Conservation (phyloP, 1,140 invertebrate genomes). For the Microplitis demolitor region DNA sequence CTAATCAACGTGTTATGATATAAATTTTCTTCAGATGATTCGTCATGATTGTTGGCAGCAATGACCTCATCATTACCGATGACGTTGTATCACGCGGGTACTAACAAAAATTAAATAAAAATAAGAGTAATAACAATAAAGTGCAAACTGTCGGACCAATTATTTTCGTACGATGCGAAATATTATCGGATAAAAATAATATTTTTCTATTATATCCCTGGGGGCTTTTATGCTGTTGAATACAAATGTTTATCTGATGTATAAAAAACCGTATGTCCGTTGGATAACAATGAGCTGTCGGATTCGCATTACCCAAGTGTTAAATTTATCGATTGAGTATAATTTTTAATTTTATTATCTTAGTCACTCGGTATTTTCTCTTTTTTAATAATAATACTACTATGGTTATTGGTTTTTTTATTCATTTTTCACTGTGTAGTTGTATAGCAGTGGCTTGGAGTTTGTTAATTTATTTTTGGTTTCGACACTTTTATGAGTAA, state of each 20-base stretch:
- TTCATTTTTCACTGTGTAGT: neutral
- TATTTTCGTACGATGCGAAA: too few species aligned
- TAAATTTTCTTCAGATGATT: neutral
- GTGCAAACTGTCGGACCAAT: too few species aligned
- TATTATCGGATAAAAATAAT: too few species aligned
- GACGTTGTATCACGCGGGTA: too few species aligned
- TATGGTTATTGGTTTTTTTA: neutral
- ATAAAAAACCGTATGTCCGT: neutral
- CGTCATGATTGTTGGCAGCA: too few species aligned
- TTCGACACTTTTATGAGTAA: neutral
- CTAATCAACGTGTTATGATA: neutral
- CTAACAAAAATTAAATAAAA: too few species aligned
- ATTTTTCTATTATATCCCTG: too few species aligned
- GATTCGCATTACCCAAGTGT: neutral
- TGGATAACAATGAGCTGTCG: constrained; percentile 1
- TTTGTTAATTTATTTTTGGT: neutral
- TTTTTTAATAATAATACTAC: too few species aligned
- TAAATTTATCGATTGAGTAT: neutral
- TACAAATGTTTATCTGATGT: neutral
- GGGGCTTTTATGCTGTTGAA: too few species aligned
- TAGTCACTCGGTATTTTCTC: neutral
- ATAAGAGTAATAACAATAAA: too few species aligned
- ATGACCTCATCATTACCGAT: too few species aligned
- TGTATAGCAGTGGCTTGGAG: too few species aligned
- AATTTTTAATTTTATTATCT: neutral